phyloP scores from a whole-genome alignment of 2,797 vertebrate genomes.

The Apogon hyalosoma region DNA sequence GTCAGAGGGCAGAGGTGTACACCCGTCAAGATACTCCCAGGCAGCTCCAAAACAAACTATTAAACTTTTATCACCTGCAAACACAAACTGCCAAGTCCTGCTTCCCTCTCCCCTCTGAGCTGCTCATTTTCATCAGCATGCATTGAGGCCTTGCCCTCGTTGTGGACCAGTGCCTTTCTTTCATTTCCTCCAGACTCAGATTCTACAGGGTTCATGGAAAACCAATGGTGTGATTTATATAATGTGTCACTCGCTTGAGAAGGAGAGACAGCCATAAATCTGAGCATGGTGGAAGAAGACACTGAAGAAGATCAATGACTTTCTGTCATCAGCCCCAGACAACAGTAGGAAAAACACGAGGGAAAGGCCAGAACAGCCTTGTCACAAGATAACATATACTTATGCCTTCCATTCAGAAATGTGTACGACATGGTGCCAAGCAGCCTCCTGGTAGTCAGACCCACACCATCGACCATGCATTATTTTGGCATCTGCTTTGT shows the following conservation, averaged over 20 bases:
- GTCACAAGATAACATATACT: constrained; percentile 57
- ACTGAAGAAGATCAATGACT: constrained; percentile 58
- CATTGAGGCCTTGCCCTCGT: constrained; percentile 27
- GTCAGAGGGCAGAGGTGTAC: constrained; percentile 55
- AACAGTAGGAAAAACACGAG: constrained; percentile 42
- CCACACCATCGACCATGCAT: constrained; percentile 44
- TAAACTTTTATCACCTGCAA: constrained; percentile 8
- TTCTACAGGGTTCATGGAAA: constrained; percentile 50
- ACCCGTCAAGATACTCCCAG: background rate
- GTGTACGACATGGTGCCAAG: constrained; percentile 23
- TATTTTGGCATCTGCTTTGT: constrained; percentile 66
- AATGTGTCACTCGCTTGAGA: constrained; percentile 43
- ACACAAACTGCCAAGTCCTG: background rate
- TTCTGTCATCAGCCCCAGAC: constrained; percentile 40
- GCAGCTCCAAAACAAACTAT: background rate
- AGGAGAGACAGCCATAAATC: constrained; percentile 48
- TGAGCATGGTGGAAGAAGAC: constrained; percentile 30
- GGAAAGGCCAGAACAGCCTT: constrained; percentile 21
- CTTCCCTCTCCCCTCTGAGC: constrained; percentile 15
- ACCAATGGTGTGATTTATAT: constrained; percentile 54
- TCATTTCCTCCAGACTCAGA: constrained; percentile 21
- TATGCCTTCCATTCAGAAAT: constrained; percentile 39
- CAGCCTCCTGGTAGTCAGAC: constrained; percentile 32
- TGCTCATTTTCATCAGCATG: constrained; percentile 19
- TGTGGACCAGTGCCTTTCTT: constrained; percentile 34